Percentiles rank a stretch among this genome's conserved stretches.
These are phyloP conservation scores for Sebastes oblongus DNA, from an alignment of 2,797 vertebrate genomes.

Conservation along the genomic window DNA sequence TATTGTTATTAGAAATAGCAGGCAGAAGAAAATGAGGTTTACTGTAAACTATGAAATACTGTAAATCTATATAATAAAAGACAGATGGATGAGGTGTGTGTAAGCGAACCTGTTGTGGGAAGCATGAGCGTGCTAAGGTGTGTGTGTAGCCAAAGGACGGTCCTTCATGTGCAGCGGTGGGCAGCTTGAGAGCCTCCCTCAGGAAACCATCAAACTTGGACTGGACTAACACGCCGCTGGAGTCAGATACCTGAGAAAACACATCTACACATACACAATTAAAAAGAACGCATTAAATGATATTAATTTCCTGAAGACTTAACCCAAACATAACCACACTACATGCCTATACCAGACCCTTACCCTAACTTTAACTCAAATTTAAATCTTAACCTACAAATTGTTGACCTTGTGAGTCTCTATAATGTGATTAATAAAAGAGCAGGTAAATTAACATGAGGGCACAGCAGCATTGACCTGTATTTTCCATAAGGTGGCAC, in stretches of 20 bases:
- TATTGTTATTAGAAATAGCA: no score
- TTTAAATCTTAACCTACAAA: neutral
- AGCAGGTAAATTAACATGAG: neutral
- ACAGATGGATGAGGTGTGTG: neutral
- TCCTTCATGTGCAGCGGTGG: constrained; percentile 91
- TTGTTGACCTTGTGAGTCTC: neutral
- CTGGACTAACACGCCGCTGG: constrained; percentile 86
- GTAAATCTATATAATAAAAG: neutral
- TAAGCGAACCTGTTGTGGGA: constrained; percentile 89
- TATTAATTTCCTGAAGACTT: neutral
- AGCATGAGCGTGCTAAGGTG: constrained; percentile 86
- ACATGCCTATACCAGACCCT: neutral
- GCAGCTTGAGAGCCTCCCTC: constrained; percentile 89
- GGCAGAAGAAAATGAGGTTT: neutral
- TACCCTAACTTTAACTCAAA: neutral
- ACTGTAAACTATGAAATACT: neutral
- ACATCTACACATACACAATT: constrained; percentile 81
- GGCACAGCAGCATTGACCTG: constrained; percentile 18
- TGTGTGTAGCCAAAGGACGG: constrained; percentile 95
- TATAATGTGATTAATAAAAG: neutral
- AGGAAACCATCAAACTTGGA: constrained; percentile 91
- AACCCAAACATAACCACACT: neutral
- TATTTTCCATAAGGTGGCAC: constrained; percentile 58
- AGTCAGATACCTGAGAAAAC: constrained; percentile 96
- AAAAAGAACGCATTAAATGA: neutral